A percentile compares a stretch with the other conserved stretches of the same genome.
Evolutionary conservation across 2,113 vertebrate genomes (phyloP).

Genomic region (Nycticebus coucang): DNA sequence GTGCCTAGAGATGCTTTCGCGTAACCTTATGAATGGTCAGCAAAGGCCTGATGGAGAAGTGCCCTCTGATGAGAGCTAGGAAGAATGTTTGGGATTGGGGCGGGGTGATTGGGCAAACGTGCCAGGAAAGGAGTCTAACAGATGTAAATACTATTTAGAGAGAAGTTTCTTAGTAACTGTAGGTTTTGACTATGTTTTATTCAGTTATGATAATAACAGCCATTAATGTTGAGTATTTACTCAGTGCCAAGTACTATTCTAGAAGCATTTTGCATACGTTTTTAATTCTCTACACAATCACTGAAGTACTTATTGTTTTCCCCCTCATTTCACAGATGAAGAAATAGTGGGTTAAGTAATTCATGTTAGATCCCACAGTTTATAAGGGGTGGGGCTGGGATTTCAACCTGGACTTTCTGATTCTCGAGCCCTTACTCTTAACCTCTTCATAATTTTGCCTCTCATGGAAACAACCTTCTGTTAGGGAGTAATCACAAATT

Average conservation of each 20-base stretch:
- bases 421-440: not conserved
- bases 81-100: not conserved
- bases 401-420: not conserved
- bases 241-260: not conserved
- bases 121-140: not conserved
- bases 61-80: not conserved
- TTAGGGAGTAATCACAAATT: not conserved
- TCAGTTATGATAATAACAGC: not conserved
- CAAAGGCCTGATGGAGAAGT: not conserved
- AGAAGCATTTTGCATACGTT: not conserved
- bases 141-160: not conserved
- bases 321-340: not conserved
- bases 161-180: not conserved
- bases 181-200: slow-evolving; percentile 30
- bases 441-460: not conserved
- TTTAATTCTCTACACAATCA: not conserved
- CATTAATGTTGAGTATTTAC: not conserved
- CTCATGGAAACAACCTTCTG: not conserved
- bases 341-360: not conserved
- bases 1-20: not conserved
- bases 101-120: not conserved
- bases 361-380: not conserved
- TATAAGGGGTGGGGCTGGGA: not conserved
- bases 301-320: not conserved
- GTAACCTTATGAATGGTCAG: not conserved